Conservation (phyloP, 2,888 invertebrate genomes). For the Creontiades dilutus region DNA sequence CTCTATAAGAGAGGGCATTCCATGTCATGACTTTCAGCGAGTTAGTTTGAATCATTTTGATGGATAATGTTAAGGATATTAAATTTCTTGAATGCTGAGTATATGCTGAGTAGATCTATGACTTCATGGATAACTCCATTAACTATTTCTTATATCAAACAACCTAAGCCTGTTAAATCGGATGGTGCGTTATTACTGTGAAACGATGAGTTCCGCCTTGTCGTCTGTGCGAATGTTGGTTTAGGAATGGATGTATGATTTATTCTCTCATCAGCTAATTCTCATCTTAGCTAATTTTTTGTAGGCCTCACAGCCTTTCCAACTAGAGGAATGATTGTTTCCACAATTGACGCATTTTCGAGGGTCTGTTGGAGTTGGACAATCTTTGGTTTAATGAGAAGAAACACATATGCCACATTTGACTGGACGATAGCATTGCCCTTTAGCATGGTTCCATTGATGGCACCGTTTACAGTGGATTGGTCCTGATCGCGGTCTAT, state of each 20-base stretch:
- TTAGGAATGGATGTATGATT: background rate
- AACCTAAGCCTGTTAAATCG: background rate
- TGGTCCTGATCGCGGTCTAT: background rate
- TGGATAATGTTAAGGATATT: too few relatives aligned
- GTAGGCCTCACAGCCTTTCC: constrained; percentile 15
- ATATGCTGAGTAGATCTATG: too few relatives aligned
- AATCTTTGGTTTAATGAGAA: constrained; percentile 5
- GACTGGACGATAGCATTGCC: background rate
- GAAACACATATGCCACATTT: background rate
- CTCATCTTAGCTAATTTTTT: background rate
- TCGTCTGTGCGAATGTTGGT: too few relatives aligned
- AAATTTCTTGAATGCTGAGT: too few relatives aligned
- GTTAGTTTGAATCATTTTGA: too few relatives aligned
- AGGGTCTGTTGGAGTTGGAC: background rate
- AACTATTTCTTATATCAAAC: background rate
- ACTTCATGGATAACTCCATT: constrained; percentile 1
- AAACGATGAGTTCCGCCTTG: background rate
- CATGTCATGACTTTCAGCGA: too few relatives aligned
- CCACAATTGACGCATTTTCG: background rate
- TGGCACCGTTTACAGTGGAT: constrained; percentile 21
- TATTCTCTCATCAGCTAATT: background rate
- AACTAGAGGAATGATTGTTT: background rate
- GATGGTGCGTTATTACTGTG: background rate
- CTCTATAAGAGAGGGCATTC: too few relatives aligned
- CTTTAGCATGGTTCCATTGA: constrained; percentile 6